Conservation (phyloP, 2,797 vertebrate species). For the Eremophila alpestris region DNA sequence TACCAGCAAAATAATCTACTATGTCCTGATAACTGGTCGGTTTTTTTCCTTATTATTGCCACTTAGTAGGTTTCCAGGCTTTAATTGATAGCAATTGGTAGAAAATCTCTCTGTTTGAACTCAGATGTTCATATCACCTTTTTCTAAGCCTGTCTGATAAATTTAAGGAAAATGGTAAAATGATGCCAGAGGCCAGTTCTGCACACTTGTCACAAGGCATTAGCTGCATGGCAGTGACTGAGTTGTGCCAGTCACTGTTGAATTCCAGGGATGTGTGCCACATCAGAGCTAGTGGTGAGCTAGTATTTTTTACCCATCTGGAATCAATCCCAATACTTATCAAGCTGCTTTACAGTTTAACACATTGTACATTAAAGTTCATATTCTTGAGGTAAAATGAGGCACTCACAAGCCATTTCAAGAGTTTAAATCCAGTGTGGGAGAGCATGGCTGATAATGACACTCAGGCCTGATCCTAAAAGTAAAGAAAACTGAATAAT, state of each 20-base stretch:
- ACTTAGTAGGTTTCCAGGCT: background rate
- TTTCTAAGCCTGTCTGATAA: background rate
- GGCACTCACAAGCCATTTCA: background rate
- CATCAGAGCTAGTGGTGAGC: background rate
- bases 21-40: rapidly evolving
- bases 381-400: background rate
- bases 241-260: background rate
- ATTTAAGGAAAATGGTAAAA: background rate
- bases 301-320: background rate
- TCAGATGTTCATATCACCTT: background rate
- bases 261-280: background rate
- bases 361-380: background rate
- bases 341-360: background rate
- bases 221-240: no score
- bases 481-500: background rate
- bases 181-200: background rate
- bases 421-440: background rate
- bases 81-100: background rate
- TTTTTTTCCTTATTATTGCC: background rate
- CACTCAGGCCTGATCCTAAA: background rate
- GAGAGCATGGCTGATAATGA: background rate
- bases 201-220: rapidly evolving
- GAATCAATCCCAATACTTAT: background rate
- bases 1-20: background rate
- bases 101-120: background rate